Evolutionary conservation across 2,888 invertebrate genomes (phyloP), one percentile per base, ranked within the genome.

Genomic region (Habroteleia sp.): DNA sequence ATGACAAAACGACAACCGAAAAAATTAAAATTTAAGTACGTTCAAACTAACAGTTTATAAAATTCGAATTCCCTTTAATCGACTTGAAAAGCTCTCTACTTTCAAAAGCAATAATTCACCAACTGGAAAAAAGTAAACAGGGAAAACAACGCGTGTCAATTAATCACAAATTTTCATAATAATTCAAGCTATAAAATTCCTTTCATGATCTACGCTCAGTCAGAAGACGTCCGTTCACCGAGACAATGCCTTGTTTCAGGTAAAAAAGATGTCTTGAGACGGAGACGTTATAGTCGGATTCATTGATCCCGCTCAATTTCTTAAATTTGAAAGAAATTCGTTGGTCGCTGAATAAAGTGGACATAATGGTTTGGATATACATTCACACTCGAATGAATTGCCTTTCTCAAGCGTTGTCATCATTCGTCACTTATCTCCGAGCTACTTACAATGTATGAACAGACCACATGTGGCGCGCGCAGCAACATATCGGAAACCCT

Each of bases 391-490:
- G 8, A 14, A 5, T 44, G 46, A 46, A 60, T 60, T 46, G 35
- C 17, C 35, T 16, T 44, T 44, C 35, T 60, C 14, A 20, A 8
- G 29, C 16, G 62, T 20, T 62, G 62, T 48, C 60, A 60, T 60
- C 60, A 46, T 60, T 62, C 62, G 48, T 48, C 62, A 62, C 48
- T 62, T 62, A 62, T 60, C 48, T 37, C 39, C 39, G 0, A n/a
- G 54, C 44, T 44, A 65, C 54, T 65, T 65, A 65, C 65, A 65
- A 54, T 65, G 65, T 65, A 52, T 20, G 54, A 65, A 65, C 52
- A 65, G 65, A 44, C 65, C 44, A 29, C 65, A 44, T 65, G 54
- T 35, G 52, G 65, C 16, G 63, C 10, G 50, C 17, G 20, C 35
- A 37, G 66, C 23, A 39, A 66, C 54, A 56, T 44, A 46, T 46